Evolutionary conservation across 2,888 invertebrate genomes (phyloP), one percentile per base, ranked within the genome.

Genomic region (Cephus runcator): DNA sequence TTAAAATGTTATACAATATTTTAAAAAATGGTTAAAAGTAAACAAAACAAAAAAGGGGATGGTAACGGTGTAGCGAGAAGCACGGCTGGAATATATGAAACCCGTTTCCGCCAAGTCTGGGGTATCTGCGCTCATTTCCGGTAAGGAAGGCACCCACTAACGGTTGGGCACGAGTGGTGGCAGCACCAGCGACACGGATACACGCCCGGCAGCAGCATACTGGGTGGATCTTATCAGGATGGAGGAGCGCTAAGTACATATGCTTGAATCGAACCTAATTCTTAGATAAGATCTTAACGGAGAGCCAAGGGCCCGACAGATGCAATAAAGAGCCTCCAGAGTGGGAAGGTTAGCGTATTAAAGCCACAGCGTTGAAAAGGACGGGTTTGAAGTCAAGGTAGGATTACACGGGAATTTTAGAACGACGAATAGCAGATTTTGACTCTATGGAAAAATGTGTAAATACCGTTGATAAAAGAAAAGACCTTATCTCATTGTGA

Each of bases 231-330:
- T 87, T 87, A 88, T 88, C 87, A 79, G 78, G 77, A 73, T 68
- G 73, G 81, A 77, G 81, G 79, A 79, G 83, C 82, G 83, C 82
- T 86, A 87, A 86, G 87, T 87, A 88, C 87, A 87, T 85, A 87
- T 84, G 86, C 86, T 87, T 84, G 86, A 87, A 88, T 88, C 87
- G 84, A 87, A 88, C 86, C 87, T 88, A 87, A 88, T 88, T 87
- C 83, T 81, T 75, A 80, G 87, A 89, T 89, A 87, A 81, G 83
- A 88, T 87, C 87, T 87, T 85, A 83, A 85, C 80, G 78, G 82
- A 82, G 79, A 80, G 80, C 83, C 77, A 76, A 77, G 80, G 82
- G 79, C 83, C 81, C 75, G 79, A 77, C 82, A 34, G 77, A 78
- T 69, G 83, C 81, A 81, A 84, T 84, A 83, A 84, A 81, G 79